These are phyloP conservation scores for Potamilus streckersoni DNA, from an alignment of 1,140 invertebrate species.

Conservation along the genomic window DNA sequence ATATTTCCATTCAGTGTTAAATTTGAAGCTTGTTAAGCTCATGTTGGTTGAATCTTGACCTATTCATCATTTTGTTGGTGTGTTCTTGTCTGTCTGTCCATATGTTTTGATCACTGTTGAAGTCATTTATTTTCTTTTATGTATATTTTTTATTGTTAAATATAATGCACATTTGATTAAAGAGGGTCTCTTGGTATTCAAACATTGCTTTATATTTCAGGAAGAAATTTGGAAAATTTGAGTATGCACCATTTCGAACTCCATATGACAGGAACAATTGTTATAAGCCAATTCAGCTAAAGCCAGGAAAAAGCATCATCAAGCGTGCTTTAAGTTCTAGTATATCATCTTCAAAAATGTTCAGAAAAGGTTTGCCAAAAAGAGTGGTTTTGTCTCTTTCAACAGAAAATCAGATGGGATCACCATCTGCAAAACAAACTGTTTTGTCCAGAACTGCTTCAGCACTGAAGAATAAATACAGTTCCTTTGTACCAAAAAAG, in stretches of 20 bases:
- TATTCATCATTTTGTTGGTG: too few species aligned
- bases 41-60: too few species aligned
- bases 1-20: too few species aligned
- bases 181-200: background rate
- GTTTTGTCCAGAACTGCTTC: slow-evolving; percentile 44
- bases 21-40: too few species aligned
- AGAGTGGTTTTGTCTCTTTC: slow-evolving; percentile 9
- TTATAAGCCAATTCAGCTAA: slow-evolving; percentile 41
- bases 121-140: too few species aligned
- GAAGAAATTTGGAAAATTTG: slow-evolving; percentile 81
- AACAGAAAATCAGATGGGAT: slow-evolving; percentile 12
- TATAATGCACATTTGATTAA: background rate
- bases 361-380: background rate
- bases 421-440: slow-evolving; percentile 18
- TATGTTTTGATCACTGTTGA: too few species aligned
- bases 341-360: background rate
- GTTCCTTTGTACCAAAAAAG: slow-evolving; percentile 31
- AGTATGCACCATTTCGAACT: slow-evolving; percentile 80
- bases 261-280: slow-evolving; percentile 68
- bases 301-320: slow-evolving; percentile 20
- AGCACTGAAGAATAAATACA: slow-evolving; percentile 59
- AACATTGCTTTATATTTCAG: slow-evolving; percentile 40
- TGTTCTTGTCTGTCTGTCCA: too few species aligned
- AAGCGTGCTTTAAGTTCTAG: background rate
- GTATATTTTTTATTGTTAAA: too few species aligned